These are phyloP conservation scores for Drosophila mauritiana DNA, from an alignment of 1,140 invertebrate species.

Conservation along the genomic window DNA sequence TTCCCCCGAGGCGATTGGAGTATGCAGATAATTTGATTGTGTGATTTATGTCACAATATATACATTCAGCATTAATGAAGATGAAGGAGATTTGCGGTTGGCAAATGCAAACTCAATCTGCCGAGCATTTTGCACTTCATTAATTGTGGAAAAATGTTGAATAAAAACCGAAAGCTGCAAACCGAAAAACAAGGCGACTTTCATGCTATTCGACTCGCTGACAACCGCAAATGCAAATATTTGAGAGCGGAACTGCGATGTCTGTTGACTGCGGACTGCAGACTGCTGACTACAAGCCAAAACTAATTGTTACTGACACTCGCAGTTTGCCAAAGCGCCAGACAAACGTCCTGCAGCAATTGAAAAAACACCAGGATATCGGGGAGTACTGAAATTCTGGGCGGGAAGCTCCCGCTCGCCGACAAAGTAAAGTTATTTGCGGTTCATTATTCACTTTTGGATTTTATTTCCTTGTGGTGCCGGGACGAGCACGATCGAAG, in stretches of 20 bases:
- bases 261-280: slow-evolving; percentile 42
- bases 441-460: slow-evolving; percentile 83
- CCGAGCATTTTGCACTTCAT: slow-evolving; percentile 63
- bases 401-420: slow-evolving; percentile 10
- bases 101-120: slow-evolving; percentile 24
- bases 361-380: slow-evolving; percentile 37
- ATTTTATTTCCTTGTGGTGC: slow-evolving; percentile 73
- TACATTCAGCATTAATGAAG: slow-evolving; percentile 46
- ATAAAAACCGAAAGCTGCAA: slow-evolving; percentile 4
- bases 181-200: neutral
- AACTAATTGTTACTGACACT: slow-evolving; percentile 83
- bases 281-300: slow-evolving; percentile 46
- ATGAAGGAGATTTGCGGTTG: slow-evolving; percentile 30
- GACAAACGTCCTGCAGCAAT: slow-evolving; percentile 68
- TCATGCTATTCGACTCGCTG: neutral
- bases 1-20: slow-evolving; percentile 1
- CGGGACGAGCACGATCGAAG: slow-evolving; percentile 64
- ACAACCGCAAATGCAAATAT: slow-evolving; percentile 71
- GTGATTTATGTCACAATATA: slow-evolving; percentile 71
- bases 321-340: slow-evolving; percentile 39
- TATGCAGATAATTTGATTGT: slow-evolving; percentile 62
- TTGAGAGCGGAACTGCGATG: slow-evolving; percentile 30
- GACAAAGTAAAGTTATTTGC: slow-evolving; percentile 81
- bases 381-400: neutral
- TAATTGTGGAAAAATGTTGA: slow-evolving; percentile 28